phyloP scores from a whole-genome alignment of 2,888 invertebrate genomes.

The Taenaris catops region DNA sequence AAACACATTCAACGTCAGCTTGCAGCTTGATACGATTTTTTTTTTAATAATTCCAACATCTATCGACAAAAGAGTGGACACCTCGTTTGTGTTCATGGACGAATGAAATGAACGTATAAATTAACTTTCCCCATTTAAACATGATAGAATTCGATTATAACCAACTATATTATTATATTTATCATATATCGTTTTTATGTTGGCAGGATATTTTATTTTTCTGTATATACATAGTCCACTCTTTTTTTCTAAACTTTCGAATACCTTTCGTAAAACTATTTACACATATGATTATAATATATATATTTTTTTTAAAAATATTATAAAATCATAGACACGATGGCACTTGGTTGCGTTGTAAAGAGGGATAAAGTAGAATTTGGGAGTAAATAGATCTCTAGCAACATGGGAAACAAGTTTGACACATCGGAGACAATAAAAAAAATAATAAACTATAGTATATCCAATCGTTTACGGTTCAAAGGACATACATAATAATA shows the following conservation, averaged over 20 bases:
- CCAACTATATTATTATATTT: constrained; percentile 42
- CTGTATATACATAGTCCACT: constrained; percentile 47
- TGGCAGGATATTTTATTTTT: constrained; percentile 66
- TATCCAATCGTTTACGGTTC: too few relatives aligned
- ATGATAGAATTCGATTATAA: constrained; percentile 32
- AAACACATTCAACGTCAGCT: constrained; percentile 35
- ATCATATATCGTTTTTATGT: constrained; percentile 28
- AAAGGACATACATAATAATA: constrained; percentile 17
- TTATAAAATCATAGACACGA: constrained; percentile 66
- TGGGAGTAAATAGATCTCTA: constrained; percentile 32
- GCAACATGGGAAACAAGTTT: constrained; percentile 28
- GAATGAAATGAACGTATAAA: constrained; percentile 42
- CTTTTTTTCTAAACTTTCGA: constrained; percentile 40
- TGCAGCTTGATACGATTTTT: constrained; percentile 21
- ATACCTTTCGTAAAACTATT: constrained; percentile 53
- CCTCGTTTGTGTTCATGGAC: constrained; percentile 39
- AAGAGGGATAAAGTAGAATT: constrained; percentile 41
- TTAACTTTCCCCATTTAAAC: constrained; percentile 27
- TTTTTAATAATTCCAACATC: constrained; percentile 18
- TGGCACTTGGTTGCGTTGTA: constrained; percentile 75
- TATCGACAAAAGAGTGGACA: constrained; percentile 51
- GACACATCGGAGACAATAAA: constrained; percentile 41
- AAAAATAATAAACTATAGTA: too few relatives aligned
- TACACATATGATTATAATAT: constrained; percentile 46
- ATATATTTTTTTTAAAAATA: constrained; percentile 49